Base-by-base conservation (phyloP, 2,888 invertebrate genomes). In the Eledona agricola region DNA sequence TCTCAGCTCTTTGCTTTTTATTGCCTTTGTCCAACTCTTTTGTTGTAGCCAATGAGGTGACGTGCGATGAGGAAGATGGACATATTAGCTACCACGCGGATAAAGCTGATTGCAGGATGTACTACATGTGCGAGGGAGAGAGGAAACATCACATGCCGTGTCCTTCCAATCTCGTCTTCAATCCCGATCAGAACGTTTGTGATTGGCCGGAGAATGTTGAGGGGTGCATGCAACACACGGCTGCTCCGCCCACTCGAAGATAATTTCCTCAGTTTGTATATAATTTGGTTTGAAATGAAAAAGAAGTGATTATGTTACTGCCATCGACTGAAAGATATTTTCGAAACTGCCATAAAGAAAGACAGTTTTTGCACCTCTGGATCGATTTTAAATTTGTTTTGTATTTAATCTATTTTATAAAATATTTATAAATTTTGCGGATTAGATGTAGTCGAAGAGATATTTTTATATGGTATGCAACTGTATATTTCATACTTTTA, bases 151-250 rank as follows among this genome's bases (percentile, higher is more conserved):
- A 95, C 79, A 95, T 95, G 95, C 94, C 95, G 29, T 96, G 94
- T 72, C 95, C 95, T 3, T 85, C 87, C 37, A 93, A 95, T 77
- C 82, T 96, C 54, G 95, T 95, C 6, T 96, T 95, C 78, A 95
- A 96, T 75, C 87, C 87, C 23, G 90, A 92, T 67, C 92, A 95
- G 72, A 94, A 93, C 71, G 95, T 96, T 4, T 96, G 95, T 73
- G 96, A 96, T 78, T 95, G 95, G 95, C 93, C 94, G 0, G 94
- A 94, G 71, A 95, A 94, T 70, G 95, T 95, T 0, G 93, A 92
- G 73, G 90, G 92, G 10, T 95, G 95, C 68, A 80, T 82, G 68
- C 82, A 84, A 51, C 85, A 85, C 66, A 87, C 87, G 45, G 85
- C 81, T 64, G 85, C 86, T 32, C 86, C 87, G 35, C 83, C 84